A percentile compares a stretch with the other conserved stretches of the same genome.
These are phyloP conservation scores for Papilio protenor DNA, from an alignment of 2,888 invertebrate genomes.

Conservation along the genomic window DNA sequence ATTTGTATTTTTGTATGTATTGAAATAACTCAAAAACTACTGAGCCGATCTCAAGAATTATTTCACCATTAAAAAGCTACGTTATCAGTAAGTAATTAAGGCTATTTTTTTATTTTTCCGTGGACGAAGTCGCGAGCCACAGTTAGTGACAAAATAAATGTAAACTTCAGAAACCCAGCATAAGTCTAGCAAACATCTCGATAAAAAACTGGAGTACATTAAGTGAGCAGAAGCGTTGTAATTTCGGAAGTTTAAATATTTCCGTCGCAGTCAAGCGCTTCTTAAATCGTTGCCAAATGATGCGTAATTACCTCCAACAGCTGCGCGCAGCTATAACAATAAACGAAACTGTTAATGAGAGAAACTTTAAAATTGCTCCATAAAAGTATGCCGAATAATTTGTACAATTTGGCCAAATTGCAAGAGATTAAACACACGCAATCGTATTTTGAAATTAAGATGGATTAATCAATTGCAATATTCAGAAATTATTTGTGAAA, in stretches of 20 bases:
- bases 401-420: slow-evolving; percentile 27
- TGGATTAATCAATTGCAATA: not conserved
- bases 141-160: no score
- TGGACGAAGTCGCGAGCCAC: no score
- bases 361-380: slow-evolving; percentile 38
- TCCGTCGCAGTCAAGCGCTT: slow-evolving; percentile 31
- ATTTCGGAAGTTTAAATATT: slow-evolving; percentile 30
- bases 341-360: slow-evolving; percentile 41
- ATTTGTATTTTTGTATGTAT: no score
- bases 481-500: not conserved
- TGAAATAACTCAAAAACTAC: no score
- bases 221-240: slow-evolving; percentile 15
- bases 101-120: no score
- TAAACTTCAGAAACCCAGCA: no score
- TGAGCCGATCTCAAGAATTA: no score
- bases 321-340: slow-evolving; percentile 31
- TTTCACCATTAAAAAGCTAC: no score
- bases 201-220: slow-evolving; percentile 4
- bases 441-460: slow-evolving; percentile 9
- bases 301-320: slow-evolving; percentile 39
- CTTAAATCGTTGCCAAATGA: slow-evolving; percentile 43
- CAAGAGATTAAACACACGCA: slow-evolving; percentile 23
- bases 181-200: not conserved
- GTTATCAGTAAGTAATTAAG: no score
- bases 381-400: slow-evolving; percentile 40